Evolutionary conservation across 2,113 vertebrate genomes (phyloP).

Genomic region (Scopus umbretta): DNA sequence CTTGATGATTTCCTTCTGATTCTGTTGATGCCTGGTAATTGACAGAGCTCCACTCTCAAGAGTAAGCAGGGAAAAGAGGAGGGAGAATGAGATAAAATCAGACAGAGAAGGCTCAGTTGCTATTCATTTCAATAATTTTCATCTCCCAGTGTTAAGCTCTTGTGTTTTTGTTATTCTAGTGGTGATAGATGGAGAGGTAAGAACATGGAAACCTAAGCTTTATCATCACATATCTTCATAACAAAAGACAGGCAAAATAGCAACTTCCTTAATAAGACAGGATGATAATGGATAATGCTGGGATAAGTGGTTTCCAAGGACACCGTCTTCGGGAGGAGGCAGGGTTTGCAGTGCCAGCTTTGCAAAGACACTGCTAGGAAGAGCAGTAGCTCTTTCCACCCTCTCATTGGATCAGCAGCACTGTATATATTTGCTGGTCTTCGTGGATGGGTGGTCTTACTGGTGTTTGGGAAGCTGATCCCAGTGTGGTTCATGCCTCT

Average conservation of each 20-base stretch:
- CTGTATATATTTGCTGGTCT: neutral
- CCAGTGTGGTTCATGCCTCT: neutral
- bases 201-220: neutral
- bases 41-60: neutral
- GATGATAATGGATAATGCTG: neutral
- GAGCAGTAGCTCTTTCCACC: neutral
- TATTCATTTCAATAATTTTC: neutral
- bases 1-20: neutral
- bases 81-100: accelerated
- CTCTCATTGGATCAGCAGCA: neutral
- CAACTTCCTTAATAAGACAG: neutral
- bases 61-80: neutral
- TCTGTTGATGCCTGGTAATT: neutral
- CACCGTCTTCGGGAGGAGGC: neutral
- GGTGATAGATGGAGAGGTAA: neutral
- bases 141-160: neutral
- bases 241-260: neutral
- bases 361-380: neutral
- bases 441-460: accelerated
- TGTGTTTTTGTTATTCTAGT: neutral
- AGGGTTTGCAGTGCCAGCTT: neutral
- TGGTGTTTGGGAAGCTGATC: neutral
- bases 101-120: neutral
- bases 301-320: neutral
- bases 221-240: neutral